Base-by-base conservation (phyloP, 2,797 vertebrate genomes). In the Neopelma chrysocephalum region DNA sequence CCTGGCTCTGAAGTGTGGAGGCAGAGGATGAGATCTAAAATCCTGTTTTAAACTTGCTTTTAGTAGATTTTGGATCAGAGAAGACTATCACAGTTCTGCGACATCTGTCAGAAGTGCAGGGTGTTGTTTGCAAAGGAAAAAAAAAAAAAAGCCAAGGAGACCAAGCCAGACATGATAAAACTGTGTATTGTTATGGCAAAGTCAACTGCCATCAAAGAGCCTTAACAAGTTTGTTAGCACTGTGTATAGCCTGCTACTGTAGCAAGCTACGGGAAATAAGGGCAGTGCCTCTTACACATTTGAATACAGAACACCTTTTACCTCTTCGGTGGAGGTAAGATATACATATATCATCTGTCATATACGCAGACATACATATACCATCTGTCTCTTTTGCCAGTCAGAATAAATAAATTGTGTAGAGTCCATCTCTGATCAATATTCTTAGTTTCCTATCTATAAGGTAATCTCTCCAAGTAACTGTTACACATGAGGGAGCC, bases 281-380 rank as follows among this genome's bases (percentile, higher is more conserved):
- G 16, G 10, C 36, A 56, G 9, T 32, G 31, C 11, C 15, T 61
- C 21, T 54, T 19, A 10, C 4, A 31, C 0, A 0, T 45, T 51
- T 61, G 60, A 50, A 61, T 12, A 45, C 11, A 54, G 48, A 76
- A 27, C 6, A 40, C 0, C 12, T 31, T 53, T 60, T 4, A 25
- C 6, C 26, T 65, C 47, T 68, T 50, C 36, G 40, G 38, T 9
- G 13, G 45, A 83, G 10, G 23, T n/a, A n/a, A 70, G 23, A 53
- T 26, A 22, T 5, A 27, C 1, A 7, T 16, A 25, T 21, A 56
- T 34, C 6, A 36, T 26, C 26, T 85, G 22, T 38, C 26, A 21
- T 17, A 19, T 20, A 27, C 51, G 27, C 1, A 12, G 31, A 36
- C n/a, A 25, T 13, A 27, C 1, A 10, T 20, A 66, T 22, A 80